Evolutionary conservation across 1,140 invertebrate genomes (phyloP).

Genomic region (Lasaia peninsularis): DNA sequence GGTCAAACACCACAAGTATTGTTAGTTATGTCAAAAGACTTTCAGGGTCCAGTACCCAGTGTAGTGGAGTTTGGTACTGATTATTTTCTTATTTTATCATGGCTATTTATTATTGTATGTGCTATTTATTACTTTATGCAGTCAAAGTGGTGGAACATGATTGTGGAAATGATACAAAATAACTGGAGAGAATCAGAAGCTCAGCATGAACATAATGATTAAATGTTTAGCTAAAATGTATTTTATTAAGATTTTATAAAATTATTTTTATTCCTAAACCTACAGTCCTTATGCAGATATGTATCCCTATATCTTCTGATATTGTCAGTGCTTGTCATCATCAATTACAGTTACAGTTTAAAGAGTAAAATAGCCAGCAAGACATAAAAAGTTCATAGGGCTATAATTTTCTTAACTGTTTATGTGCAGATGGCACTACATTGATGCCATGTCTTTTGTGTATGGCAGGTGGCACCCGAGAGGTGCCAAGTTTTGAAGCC

Average conservation of each 20-base stretch:
- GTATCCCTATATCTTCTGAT: too few relatives aligned
- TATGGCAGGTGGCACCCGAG: too few relatives aligned
- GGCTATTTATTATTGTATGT: constrained; percentile 91
- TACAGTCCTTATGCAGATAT: too few relatives aligned
- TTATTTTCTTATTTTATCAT: constrained; percentile 89
- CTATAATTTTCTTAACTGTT: too few relatives aligned
- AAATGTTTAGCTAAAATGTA: constrained; percentile 18
- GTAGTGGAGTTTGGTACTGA: constrained; percentile 86
- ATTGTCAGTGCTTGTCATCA: too few relatives aligned
- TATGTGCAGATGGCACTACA: too few relatives aligned
- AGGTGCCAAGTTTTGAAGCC: too few relatives aligned
- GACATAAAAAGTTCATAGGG: too few relatives aligned
- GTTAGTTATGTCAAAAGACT: constrained; percentile 87
- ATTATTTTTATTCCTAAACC: not conserved
- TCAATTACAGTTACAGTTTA: too few relatives aligned
- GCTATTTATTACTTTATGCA: constrained; percentile 86
- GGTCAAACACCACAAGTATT: constrained; percentile 81
- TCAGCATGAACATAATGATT: constrained; percentile 90
- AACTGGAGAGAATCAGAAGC: constrained; percentile 94
- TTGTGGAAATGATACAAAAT: constrained; percentile 90
- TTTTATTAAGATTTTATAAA: constrained; percentile 4
- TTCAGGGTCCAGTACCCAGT: constrained; percentile 87
- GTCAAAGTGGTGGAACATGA: constrained; percentile 87
- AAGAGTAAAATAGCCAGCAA: too few relatives aligned
- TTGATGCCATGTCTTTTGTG: too few relatives aligned